Evolutionary conservation across 2,888 invertebrate species (phyloP).

Genomic region (Cryptocephalus moraei): DNA sequence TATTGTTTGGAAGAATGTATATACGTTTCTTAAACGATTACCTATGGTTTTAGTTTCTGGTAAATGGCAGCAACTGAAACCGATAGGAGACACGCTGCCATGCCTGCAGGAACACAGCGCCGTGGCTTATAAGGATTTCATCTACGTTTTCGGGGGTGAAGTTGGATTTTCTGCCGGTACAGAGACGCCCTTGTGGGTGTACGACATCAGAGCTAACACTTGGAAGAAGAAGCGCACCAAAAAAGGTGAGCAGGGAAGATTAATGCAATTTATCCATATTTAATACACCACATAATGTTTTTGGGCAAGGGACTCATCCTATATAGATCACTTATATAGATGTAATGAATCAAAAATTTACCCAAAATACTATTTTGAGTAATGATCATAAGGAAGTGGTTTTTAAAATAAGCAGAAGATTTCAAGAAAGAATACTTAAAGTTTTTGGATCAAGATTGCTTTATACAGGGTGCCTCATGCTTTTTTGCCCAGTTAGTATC

Average conservation of each 20-base stretch:
- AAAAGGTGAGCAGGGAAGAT: slow-evolving; percentile 43
- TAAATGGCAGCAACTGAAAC: slow-evolving; percentile 64
- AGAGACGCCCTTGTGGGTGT: slow-evolving; percentile 80
- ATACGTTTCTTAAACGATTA: neutral
- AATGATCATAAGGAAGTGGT: too few species aligned
- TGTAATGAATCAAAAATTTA: too few species aligned
- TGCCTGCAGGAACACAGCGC: slow-evolving; percentile 79
- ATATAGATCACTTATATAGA: too few species aligned
- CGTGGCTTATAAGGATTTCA: slow-evolving; percentile 61
- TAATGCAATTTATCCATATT: too few species aligned
- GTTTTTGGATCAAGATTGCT: too few species aligned
- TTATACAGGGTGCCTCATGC: too few species aligned
- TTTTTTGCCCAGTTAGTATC: too few species aligned
- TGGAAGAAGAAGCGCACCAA: slow-evolving; percentile 52
- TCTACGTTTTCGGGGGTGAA: slow-evolving; percentile 83
- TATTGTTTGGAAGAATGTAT: neutral
- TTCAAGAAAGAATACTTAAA: too few species aligned
- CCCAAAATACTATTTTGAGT: too few species aligned
- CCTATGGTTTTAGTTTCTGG: slow-evolving; percentile 49
- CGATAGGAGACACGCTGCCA: slow-evolving; percentile 61
- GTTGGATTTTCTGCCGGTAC: slow-evolving; percentile 65
- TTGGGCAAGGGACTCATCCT: too few species aligned
- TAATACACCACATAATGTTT: too few species aligned
- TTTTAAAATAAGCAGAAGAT: too few species aligned
- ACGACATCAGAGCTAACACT: slow-evolving; percentile 53